A percentile compares a stretch with the other conserved stretches of the same genome.
These are phyloP conservation scores for Ailuropoda melanoleuca DNA, from an alignment of 2,113 vertebrate genomes.

Conservation along the genomic window DNA sequence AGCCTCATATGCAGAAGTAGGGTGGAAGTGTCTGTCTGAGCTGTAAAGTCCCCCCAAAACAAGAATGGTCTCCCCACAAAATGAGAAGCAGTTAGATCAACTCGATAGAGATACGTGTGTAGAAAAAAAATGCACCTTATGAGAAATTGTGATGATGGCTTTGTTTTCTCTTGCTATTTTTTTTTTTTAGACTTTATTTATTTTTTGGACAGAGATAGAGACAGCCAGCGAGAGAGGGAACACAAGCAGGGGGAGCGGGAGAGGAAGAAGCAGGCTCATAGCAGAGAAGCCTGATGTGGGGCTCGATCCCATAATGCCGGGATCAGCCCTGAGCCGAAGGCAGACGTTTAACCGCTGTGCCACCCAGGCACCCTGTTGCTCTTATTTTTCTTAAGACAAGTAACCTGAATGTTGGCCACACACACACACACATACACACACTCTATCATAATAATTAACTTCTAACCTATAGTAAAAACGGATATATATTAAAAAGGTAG, in stretches of 20 bases:
- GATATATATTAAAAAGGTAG: background rate
- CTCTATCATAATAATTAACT: background rate
- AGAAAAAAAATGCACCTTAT: background rate
- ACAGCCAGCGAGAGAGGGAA: no score
- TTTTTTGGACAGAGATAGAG: no score
- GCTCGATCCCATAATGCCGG: no score
- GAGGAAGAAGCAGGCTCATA: no score
- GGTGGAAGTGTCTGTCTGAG: background rate
- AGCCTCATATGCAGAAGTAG: background rate
- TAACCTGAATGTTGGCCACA: background rate
- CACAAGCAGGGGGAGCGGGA: no score
- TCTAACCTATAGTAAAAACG: background rate
- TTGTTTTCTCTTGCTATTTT: background rate
- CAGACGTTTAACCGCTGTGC: no score
- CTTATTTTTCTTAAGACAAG: background rate
- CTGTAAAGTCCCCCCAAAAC: background rate
- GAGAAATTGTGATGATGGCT: background rate
- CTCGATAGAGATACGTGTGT: background rate
- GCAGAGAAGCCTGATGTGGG: no score
- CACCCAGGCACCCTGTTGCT: no score
- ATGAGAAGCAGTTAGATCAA: background rate
- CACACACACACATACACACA: background rate
- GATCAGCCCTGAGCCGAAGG: no score
- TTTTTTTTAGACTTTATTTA: no score
- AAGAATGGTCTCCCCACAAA: background rate